Conservation (phyloP, 2,113 vertebrate genomes). For the Dicrurus megarhynchus region DNA sequence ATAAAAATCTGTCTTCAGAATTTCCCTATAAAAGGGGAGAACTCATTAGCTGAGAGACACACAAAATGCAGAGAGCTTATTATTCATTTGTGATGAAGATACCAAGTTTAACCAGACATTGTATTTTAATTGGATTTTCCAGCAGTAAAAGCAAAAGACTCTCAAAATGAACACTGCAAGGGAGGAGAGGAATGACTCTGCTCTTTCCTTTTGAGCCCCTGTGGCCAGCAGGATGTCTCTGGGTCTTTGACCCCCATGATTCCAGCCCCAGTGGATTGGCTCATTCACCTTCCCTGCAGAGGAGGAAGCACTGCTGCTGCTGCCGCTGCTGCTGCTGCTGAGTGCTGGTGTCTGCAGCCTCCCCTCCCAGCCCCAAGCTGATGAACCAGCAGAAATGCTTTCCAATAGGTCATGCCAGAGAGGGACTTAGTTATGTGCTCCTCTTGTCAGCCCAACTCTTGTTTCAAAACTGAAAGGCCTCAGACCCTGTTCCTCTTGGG, state of each 20-base stretch:
- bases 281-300: not conserved
- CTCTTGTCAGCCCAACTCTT: not conserved
- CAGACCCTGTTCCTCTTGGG: not conserved
- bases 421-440: not conserved
- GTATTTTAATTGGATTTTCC: conserved; percentile 39
- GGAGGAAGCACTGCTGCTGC: not conserved
- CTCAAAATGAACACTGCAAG: not conserved
- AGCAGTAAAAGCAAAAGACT: not conserved
- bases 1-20: conserved; percentile 3
- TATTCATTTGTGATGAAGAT: not conserved
- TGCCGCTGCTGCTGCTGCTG: not conserved
- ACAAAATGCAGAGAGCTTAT: not conserved
- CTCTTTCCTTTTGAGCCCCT: not conserved
- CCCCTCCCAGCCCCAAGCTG: not conserved
- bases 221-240: rapidly evolving
- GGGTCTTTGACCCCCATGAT: not conserved
- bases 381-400: not conserved
- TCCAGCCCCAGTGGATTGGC: not conserved
- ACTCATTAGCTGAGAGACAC: conserved; percentile 1
- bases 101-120: not conserved
- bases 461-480: not conserved
- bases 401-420: not conserved
- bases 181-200: not conserved
- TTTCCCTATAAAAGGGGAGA: not conserved
- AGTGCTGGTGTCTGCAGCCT: not conserved